phyloP scores from a whole-genome alignment of 2,113 vertebrate species.

The Penelope pileata region DNA sequence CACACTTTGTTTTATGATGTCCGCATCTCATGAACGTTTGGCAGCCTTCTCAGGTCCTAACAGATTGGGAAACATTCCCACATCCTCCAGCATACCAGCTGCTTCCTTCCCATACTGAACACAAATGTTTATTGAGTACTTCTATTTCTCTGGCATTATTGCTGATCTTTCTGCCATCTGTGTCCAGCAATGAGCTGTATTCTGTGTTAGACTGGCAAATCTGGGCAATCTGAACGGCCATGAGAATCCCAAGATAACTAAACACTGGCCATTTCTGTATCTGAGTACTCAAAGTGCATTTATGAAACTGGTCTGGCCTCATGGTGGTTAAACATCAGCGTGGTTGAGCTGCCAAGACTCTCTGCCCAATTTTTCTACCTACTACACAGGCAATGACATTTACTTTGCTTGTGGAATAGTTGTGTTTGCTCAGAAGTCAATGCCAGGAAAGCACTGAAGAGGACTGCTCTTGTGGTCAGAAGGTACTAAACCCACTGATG shows the following conservation, averaged over 20 bases:
- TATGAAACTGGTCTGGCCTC: background rate
- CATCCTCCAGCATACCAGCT: background rate
- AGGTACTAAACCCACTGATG: background rate
- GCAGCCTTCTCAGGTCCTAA: background rate
- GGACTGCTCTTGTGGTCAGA: background rate
- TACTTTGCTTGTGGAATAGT: background rate
- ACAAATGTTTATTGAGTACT: constrained; percentile 19
- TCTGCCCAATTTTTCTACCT: constrained; percentile 7
- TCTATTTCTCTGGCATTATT: constrained; percentile 2
- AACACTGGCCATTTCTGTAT: background rate
- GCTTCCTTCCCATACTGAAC: background rate
- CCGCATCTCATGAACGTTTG: background rate
- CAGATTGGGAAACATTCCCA: constrained; percentile 10
- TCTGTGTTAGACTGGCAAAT: background rate
- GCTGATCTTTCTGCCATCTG: constrained; percentile 38
- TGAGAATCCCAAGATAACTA: background rate
- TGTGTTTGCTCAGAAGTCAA: background rate
- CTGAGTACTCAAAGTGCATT: background rate
- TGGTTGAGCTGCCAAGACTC: background rate
- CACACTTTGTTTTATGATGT: constrained; percentile 26
- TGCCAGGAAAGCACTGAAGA: background rate
- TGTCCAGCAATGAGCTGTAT: background rate
- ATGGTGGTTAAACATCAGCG: background rate
- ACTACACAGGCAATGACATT: background rate
- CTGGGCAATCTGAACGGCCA: background rate